Conservation (phyloP, 2,888 invertebrate genomes). For the Agrypnus murinus region DNA sequence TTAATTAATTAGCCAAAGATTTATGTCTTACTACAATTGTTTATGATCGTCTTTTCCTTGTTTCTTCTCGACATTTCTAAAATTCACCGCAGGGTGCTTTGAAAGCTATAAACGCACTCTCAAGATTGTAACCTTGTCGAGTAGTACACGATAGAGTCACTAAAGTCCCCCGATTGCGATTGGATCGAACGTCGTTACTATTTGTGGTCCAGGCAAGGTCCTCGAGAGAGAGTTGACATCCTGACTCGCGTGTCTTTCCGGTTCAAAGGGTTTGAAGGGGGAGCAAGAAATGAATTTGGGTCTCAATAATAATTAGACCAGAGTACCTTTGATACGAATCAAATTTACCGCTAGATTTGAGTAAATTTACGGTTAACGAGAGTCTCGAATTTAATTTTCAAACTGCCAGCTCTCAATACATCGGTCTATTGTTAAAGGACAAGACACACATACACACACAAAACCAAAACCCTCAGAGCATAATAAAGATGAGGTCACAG, state of each 20-base stretch:
- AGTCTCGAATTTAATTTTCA: constrained; percentile 9
- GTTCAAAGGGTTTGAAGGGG: constrained; percentile 18
- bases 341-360: constrained; percentile 25
- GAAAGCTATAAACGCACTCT: constrained; percentile 13
- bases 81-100: not conserved
- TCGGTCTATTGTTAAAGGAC: constrained; percentile 16
- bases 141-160: constrained; percentile 28
- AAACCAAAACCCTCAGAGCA: constrained; percentile 1
- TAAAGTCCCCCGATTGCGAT: constrained; percentile 16
- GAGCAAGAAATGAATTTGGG: constrained; percentile 29
- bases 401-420: not conserved
- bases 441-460: not conserved
- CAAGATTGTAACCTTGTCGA: constrained; percentile 23
- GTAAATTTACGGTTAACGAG: constrained; percentile 15
- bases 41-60: not conserved
- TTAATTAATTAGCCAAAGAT: constrained; percentile 42
- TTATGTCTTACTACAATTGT: constrained; percentile 19
- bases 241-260: constrained; percentile 35
- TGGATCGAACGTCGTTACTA: constrained; percentile 35
- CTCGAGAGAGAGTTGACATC: constrained; percentile 31
- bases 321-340: constrained; percentile 23
- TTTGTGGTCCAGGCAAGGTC: constrained; percentile 32
- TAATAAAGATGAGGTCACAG: constrained; percentile 3
- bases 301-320: constrained; percentile 24
- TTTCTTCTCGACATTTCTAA: too few species aligned